Base-by-base conservation (phyloP, 2,113 vertebrate species). In the Mohoua ochrocephala region DNA sequence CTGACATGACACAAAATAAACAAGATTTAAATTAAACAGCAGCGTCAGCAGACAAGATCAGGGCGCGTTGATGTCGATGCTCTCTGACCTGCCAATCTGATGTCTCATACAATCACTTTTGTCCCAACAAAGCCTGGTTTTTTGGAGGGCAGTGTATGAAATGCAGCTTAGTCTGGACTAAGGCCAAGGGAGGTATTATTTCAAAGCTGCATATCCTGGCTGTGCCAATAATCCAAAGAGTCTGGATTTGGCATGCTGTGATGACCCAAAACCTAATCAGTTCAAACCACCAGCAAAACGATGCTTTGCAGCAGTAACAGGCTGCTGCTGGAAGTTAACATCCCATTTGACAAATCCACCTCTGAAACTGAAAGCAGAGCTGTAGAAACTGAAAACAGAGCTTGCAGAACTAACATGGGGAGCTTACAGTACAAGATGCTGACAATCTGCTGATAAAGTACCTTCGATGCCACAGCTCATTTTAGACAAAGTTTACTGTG, bases 11-110 rank as follows among this genome's bases (percentile, higher is more conserved):
- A 52, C 45, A 81, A 13, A 93, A 89, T 59, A 82, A 84, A 75
- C 60, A 93, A 89, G 77, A 93, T 89, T 63, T 78, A 84, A 93
- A 84, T 47, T 63, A 78, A 94, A 96, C 39, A 70, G 90, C 73
- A 81, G 49, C 1, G 21, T 94, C 93, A 94, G 87, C 92, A 95
- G 87, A 79, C 77, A 79, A 84, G 42, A 84, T 86, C 60, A 49
- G 92, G 65, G 77, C 44, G 33, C 82, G 74, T 87, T 84, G 89
- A 68, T 12, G 19, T 2, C 6, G 35, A 70, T 78, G 64, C 71
- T 89, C 69, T 94, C 77, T 87, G 76, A 81, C 59, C 71, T 80
- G 80, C 56, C 87, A 92, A 73, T 77, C 54, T 68, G 56, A 90
- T 71, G 89, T 52, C 39, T 90, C 64, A 78, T 7, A 89, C 39